These are phyloP conservation scores for Globodera rostochiensis DNA, from an alignment of 1,140 invertebrate genomes.

Conservation along the genomic window DNA sequence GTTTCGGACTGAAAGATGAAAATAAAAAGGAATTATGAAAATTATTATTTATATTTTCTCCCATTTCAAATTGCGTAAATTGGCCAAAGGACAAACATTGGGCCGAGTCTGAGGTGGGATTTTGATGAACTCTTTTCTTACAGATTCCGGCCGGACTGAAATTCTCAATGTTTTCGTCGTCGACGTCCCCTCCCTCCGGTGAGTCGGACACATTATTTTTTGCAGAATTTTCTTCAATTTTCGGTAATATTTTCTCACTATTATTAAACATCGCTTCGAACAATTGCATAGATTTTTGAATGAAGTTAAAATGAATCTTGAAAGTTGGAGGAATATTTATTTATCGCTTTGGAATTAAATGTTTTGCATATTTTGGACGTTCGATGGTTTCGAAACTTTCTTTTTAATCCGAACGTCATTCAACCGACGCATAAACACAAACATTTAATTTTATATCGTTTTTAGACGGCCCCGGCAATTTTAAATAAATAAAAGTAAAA, in stretches of 20 bases:
- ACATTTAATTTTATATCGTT: too few species aligned
- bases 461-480: too few species aligned
- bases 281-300: not conserved
- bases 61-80: too few species aligned
- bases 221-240: not conserved
- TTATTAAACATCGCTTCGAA: not conserved
- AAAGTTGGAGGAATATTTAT: not conserved
- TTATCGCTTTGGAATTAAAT: not conserved
- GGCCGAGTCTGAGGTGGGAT: not conserved
- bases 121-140: not conserved
- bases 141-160: not conserved
- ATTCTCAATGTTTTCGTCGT: not conserved
- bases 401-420: not conserved
- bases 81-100: not conserved
- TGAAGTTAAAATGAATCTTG: not conserved
- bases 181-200: not conserved
- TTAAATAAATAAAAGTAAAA: too few species aligned
- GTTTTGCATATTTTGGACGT: not conserved
- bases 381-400: not conserved
- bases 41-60: not conserved
- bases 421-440: too few species aligned
- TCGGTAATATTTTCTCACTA: not conserved
- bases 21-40: constrained; percentile 34
- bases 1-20: constrained; percentile 80
- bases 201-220: not conserved